phyloP scores from a whole-genome alignment of 2,888 invertebrate species.

The Steromphala cineraria region DNA sequence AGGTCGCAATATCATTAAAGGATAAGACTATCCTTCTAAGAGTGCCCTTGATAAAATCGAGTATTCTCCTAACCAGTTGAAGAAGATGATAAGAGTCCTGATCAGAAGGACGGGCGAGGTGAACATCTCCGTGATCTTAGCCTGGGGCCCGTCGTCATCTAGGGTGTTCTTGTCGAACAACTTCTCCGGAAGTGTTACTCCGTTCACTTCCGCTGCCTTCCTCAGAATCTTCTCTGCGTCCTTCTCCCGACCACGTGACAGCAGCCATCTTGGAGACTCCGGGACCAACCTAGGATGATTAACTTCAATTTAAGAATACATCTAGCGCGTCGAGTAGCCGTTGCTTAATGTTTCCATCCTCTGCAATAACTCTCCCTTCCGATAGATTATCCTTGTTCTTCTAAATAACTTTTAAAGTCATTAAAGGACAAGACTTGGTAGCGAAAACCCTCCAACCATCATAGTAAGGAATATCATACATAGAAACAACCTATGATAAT shows the following conservation, averaged over 20 bases:
- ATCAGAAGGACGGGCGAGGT: conserved; percentile 25
- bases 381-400: too few species aligned
- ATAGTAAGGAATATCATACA: too few species aligned
- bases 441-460: too few species aligned
- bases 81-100: conserved; percentile 33
- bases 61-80: conserved; percentile 37
- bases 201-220: conserved; percentile 44
- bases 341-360: too few species aligned
- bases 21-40: too few species aligned
- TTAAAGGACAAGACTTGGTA: neutral
- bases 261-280: conserved; percentile 93
- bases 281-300: conserved; percentile 83
- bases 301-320: neutral
- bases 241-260: conserved; percentile 87
- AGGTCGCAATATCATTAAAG: too few species aligned
- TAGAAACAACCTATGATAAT: too few species aligned
- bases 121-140: conserved; percentile 40
- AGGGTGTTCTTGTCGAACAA: conserved; percentile 40
- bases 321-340: too few species aligned
- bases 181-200: conserved; percentile 40
- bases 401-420: too few species aligned
- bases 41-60: neutral
- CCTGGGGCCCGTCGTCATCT: conserved; percentile 38
- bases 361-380: too few species aligned
- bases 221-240: conserved; percentile 85